Base-by-base conservation (phyloP, 2,888 invertebrate genomes). In the Epirrhoe tristata region DNA sequence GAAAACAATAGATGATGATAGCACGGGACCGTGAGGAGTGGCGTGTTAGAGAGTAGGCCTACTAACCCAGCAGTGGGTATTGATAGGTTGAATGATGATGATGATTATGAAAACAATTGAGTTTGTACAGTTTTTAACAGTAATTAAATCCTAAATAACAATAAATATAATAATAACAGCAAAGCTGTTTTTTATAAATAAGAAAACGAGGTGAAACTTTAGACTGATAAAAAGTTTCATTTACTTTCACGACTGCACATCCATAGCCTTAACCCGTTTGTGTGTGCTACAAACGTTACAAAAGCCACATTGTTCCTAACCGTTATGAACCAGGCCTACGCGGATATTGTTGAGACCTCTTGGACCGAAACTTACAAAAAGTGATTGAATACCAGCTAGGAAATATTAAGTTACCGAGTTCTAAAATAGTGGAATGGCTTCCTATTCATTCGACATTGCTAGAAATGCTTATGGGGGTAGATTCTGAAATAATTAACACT, bases 331-430 rank as follows among this genome's bases (percentile, higher is more conserved):
- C 31, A 12, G 12, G 52, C 24, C 51, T 7, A 24, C 24, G 12
- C 52, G 24, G 51, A 10, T 24, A 51, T 31, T 51, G 52, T 48
- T 43, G 12, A 43, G 50, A 6, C 12, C 43, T 31, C 31, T 56
- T 31, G 43, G 31, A 56, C 24, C 56, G 43, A 31, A n/a, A 56
- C 31, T 14, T 56, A 39, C 6, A n/a, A 31, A 12, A 52, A 31
- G 52, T 52, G 46, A 43, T 56, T 31, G 31, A 56, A 56, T 24
- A 56, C 24, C 43, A 12, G 46, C 56, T 31, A 56, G 52, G 51
- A 51, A 51, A 51, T 46, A 46, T 48, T 14, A 51, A 16, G 24
- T 17, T 7, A 52, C 31, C 16, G 16, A 16, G 14, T 14, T 14
- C 39, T 10, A 8, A 3, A 3, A 3, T 12, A 10, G 12, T 12